Evolutionary conservation across 2,888 invertebrate species (phyloP).

Genomic region (Tetheella fluctuosa): DNA sequence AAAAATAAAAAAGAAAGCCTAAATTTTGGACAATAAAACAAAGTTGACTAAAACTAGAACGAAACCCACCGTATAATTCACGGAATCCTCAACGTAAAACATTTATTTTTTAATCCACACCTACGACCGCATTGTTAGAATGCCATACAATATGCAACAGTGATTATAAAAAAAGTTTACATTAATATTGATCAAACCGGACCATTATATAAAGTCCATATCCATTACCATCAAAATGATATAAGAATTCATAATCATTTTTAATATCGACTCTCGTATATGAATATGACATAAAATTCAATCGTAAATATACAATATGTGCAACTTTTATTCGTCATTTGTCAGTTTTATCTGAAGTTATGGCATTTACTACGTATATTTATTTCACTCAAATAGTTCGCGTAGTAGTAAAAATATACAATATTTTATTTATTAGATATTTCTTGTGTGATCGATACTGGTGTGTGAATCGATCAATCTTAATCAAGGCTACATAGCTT

Average conservation of each 20-base stretch:
- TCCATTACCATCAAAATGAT: not conserved
- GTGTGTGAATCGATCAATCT: constrained; percentile 5
- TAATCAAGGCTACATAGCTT: constrained; percentile 2
- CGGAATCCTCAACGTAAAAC: not conserved
- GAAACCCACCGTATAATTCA: too few species aligned
- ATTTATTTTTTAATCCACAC: not conserved
- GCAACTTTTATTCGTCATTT: constrained; percentile 5
- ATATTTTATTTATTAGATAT: constrained; percentile 4
- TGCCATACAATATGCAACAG: constrained; percentile 9
- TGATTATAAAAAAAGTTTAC: not conserved
- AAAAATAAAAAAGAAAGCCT: too few species aligned
- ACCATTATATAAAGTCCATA: not conserved
- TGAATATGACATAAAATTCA: not conserved
- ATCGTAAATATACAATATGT: constrained; percentile 1
- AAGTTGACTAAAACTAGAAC: too few species aligned
- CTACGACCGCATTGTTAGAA: constrained; percentile 2
- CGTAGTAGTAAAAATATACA: not conserved
- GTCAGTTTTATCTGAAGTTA: constrained; percentile 7
- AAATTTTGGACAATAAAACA: too few species aligned
- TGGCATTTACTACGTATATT: not conserved
- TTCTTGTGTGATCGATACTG: not conserved
- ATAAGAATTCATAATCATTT: constrained; percentile 4
- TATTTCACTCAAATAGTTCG: not conserved
- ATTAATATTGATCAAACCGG: not conserved
- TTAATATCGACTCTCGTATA: not conserved